Base-by-base conservation (phyloP, 1,140 invertebrate genomes). In the Odontomachus brunneus region DNA sequence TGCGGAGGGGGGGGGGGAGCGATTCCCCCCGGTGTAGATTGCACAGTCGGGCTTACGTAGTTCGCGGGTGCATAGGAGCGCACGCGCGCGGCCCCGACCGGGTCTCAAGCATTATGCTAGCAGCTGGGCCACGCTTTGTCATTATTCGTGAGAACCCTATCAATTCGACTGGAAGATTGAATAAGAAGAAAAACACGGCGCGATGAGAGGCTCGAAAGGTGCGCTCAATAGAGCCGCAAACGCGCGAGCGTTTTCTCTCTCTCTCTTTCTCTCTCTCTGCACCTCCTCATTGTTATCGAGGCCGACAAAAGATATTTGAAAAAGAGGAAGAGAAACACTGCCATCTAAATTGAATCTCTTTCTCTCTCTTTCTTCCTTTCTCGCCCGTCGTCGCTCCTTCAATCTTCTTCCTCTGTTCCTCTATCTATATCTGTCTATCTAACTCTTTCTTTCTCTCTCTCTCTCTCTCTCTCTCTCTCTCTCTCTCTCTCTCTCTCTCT, bases 281-380 rank as follows among this genome's bases (percentile, higher is more conserved):
- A 12, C 38, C 33, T 55, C 75, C 59, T 74, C 75, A 66, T 74
- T 62, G 67, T 53, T 60, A 85, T 65, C 19, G 63, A 33, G 15
- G 24, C 49, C 67, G 67, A 82, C 62, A 69, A 86, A 75, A 48
- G 76, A 85, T 69, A 65, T 63, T 71, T 59, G 44, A 63, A 69
- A 74, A 84, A 44, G 72, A 55, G 53, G 53, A 57, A 85, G 65
- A 82, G 51, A 76, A 71, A 55, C 78, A 74, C 44, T 26, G 38
- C 29, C 76, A 62, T 85, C 71, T 87, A 86, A 87, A 86, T 86
- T 72, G 84, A 83, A 87, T 72, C 85, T 29, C 33, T 49, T 57
- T 49, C 65, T 49, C 33, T 19, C 22, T 14, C 33, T 75, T 44
- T 17, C 22, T n/a, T 51, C 26, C 65, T 81, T 81, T 57, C 29